Base-by-base conservation (phyloP, 2,888 invertebrate genomes). In the Mallateleia sp. region DNA sequence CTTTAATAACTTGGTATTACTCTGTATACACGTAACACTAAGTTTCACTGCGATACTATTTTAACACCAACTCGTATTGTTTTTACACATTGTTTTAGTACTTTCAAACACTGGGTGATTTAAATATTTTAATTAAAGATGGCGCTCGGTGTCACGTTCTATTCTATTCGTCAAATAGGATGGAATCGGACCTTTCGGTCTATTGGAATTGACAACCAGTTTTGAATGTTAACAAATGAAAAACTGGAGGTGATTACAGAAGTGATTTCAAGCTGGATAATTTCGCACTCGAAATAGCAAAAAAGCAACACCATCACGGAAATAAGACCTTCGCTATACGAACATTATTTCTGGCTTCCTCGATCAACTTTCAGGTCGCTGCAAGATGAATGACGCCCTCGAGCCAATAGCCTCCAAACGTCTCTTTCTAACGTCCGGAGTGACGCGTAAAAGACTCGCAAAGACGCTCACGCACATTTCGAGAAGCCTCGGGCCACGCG, bases 351-450 rank as follows among this genome's bases (percentile, higher is more conserved):
- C 62, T 71, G 79, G 62, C 71, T 79, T 79, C 62, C 54, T 80
- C 80, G 71, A 80, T 71, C 80, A 72, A 38, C 71, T 71, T 71
- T 79, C 71, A 38, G 60, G 32, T 66, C 77, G 74, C 25, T 64
- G 66, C 67, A 79, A 79, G 78, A 79, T 69, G 80, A 81, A 72
- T 74, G 81, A 58, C 66, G 81, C 81, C 81, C 81, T 66, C 81
- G 81, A 81, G 81, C 81, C 58, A 81, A 81, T 74, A 72, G 72
- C 50, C 72, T 66, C 72, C 81, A 66, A 56, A 69, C 78, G 67
- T 69, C 81, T 81, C 74, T 50, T 64, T 74, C 74, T 56, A 80
- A 72, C 47, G 66, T 72, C 32, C 80, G 28, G 62, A 62, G 52
- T 71, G 79, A 79, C 79, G 69, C 79, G 71, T 42, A 52, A 71